phyloP scores from a whole-genome alignment of 2,888 invertebrate species.

The Agrilus cyanescens region DNA sequence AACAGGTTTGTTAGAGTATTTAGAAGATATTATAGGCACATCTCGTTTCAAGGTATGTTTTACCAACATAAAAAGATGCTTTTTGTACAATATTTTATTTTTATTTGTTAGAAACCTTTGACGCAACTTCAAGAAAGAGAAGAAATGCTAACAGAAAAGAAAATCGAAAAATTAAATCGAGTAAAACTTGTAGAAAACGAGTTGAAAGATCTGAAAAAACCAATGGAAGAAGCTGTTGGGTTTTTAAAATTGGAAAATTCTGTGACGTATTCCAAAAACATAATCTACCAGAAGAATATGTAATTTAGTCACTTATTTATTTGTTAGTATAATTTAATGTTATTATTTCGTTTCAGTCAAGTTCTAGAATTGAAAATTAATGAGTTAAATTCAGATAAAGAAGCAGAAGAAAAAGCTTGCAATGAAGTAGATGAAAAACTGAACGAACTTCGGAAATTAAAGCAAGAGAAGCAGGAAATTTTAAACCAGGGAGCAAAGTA shows the following conservation, averaged over 20 bases:
- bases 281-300: slow-evolving; percentile 58
- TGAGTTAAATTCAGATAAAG: slow-evolving; percentile 30
- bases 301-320: slow-evolving; percentile 19
- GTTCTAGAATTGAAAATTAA: not conserved
- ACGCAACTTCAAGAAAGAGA: slow-evolving; percentile 59
- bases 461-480: slow-evolving; percentile 32
- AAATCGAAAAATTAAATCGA: slow-evolving; percentile 73
- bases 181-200: slow-evolving; percentile 74
- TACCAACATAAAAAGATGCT: not conserved
- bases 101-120: slow-evolving; percentile 54
- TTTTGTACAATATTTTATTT: slow-evolving; percentile 3
- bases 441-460: too few relatives aligned
- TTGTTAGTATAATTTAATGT: not conserved
- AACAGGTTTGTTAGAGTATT: slow-evolving; percentile 92
- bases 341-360: not conserved
- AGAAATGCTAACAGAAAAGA: slow-evolving; percentile 58
- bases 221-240: slow-evolving; percentile 67
- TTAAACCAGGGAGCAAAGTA: slow-evolving; percentile 21
- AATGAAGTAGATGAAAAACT: too few relatives aligned
- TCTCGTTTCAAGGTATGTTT: slow-evolving; percentile 55
- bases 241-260: slow-evolving; percentile 72
- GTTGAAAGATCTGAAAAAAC: slow-evolving; percentile 62
- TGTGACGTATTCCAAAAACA: slow-evolving; percentile 54
- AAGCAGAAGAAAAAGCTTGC: slow-evolving; percentile 38
- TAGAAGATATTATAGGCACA: slow-evolving; percentile 97